A percentile compares a stretch with the other conserved stretches of the same genome.
Evolutionary conservation across 1,140 invertebrate genomes (phyloP).

Genomic region (Cyclargus thomasi): DNA sequence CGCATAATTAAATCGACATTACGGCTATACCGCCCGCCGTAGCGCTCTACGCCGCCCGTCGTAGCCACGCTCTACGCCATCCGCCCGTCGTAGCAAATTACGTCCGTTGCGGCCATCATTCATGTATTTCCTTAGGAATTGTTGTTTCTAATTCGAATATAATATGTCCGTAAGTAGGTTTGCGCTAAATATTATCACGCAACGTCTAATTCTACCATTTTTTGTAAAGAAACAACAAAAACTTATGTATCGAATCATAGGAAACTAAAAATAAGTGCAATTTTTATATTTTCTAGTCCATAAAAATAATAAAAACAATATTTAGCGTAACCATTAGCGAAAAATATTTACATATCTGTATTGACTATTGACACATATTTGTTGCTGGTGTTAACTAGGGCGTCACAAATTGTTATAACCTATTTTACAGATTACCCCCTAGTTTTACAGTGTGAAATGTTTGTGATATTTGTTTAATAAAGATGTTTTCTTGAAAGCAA

Average conservation of each 20-base stretch:
- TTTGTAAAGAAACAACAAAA: not conserved
- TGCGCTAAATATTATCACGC: not conserved
- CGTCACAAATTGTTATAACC: not conserved
- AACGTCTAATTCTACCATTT: not conserved
- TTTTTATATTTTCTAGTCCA: no score
- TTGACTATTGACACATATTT: not conserved
- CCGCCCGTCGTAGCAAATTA: not conserved
- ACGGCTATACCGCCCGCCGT: not conserved
- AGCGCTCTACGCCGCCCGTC: not conserved
- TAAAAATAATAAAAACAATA: no score
- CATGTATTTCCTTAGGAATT: not conserved
- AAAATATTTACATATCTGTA: not conserved
- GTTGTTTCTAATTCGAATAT: not conserved
- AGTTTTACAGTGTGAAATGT: not conserved
- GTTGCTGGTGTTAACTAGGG: not conserved
- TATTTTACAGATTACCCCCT: not conserved
- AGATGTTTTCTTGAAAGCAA: no score
- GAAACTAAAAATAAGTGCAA: not conserved
- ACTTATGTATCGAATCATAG: not conserved
- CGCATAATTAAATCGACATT: not conserved
- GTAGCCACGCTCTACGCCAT: not conserved
- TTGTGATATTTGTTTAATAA: not conserved
- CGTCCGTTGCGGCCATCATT: not conserved
- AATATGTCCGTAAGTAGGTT: not conserved
- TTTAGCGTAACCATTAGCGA: no score